phyloP scores from a whole-genome alignment of 2,113 vertebrate genomes.

The Pandion haliaetus region DNA sequence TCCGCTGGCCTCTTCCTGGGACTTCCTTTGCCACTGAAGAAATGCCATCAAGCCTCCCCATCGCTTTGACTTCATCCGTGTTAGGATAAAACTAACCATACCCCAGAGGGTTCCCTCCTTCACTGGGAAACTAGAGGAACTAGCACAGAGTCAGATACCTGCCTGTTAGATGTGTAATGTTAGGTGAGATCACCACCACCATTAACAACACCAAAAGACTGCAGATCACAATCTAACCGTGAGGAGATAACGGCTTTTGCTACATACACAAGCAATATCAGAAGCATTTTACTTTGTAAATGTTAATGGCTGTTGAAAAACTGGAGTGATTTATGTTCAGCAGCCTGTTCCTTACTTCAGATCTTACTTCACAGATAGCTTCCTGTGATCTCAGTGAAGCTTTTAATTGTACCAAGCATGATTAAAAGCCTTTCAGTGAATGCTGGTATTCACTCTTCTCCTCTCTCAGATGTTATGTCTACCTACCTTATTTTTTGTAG shows the following conservation, averaged over 20 bases:
- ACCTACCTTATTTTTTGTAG: background rate
- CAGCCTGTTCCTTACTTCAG: background rate
- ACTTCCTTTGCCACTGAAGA: background rate
- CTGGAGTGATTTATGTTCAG: background rate
- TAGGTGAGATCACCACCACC: background rate
- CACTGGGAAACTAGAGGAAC: background rate
- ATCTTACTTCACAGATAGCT: background rate
- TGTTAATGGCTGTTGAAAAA: background rate
- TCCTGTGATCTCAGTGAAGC: background rate
- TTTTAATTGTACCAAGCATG: background rate
- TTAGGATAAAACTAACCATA: background rate
- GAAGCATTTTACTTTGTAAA: background rate
- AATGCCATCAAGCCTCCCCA: background rate
- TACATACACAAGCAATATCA: background rate
- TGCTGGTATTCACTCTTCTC: background rate
- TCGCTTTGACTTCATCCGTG: background rate
- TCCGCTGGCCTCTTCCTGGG: fast-evolving
- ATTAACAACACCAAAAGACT: background rate
- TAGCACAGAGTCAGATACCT: too few relatives aligned
- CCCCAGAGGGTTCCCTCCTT: background rate
- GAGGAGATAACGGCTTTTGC: background rate
- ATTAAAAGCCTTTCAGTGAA: background rate
- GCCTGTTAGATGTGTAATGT: background rate
- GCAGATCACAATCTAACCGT: background rate
- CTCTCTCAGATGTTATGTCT: background rate